A percentile compares a stretch with the other conserved stretches of the same genome.
Conservation (phyloP, 2,797 vertebrate species). For the Phataginus tetradactyla region DNA sequence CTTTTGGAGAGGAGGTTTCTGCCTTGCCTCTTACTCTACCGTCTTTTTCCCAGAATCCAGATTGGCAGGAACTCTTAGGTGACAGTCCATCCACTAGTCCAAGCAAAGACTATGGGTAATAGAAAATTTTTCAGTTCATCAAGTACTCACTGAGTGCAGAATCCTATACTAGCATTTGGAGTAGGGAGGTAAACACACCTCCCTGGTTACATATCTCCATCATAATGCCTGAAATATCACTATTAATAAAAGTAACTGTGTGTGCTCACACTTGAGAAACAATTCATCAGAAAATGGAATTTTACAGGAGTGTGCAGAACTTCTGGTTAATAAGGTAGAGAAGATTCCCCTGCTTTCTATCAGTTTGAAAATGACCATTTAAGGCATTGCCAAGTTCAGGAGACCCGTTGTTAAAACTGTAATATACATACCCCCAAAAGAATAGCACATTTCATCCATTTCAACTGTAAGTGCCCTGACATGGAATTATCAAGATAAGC, state of each 20-base stretch:
- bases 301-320: background rate
- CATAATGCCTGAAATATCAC: background rate
- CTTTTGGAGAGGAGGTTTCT: too few species aligned
- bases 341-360: background rate
- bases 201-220: background rate
- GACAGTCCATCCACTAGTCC: background rate
- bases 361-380: slow-evolving; percentile 37
- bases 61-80: background rate
- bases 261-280: background rate
- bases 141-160: background rate
- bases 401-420: slow-evolving; percentile 4
- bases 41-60: too few species aligned
- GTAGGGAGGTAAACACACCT: background rate
- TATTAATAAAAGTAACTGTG: background rate
- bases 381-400: background rate
- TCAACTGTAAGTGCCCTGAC: background rate
- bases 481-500: slow-evolving; percentile 24
- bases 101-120: background rate
- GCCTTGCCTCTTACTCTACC: too few species aligned
- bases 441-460: slow-evolving; percentile 47
- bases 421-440: slow-evolving; percentile 43
- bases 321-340: background rate
- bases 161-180: background rate
- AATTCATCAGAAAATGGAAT: background rate
- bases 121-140: background rate